Evolutionary conservation across 2,888 invertebrate species (phyloP), one percentile per base, ranked within the genome.

Genomic region (Drosophila greeni): DNA sequence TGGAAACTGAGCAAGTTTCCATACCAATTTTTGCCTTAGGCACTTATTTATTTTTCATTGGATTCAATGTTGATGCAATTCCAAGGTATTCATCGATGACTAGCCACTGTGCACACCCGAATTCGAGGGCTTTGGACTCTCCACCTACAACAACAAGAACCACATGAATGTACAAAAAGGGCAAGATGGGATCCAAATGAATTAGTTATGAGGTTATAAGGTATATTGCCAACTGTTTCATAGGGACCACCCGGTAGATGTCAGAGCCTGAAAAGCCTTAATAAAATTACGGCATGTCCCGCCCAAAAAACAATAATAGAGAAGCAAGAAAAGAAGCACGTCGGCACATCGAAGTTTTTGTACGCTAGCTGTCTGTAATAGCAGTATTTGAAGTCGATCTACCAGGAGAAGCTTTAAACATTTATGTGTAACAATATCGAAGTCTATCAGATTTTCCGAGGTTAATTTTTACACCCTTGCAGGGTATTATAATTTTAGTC

Each of bases 111-210:
- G 45, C 29, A 14, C 12, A 7, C n/a, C 9, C 36, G 14, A 14
- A 48, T 24, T 36, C 40, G 20, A 26, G 12, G 42, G 40, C 1
- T 34, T 49, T 39, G 20, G 16, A 16, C 20, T 20, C 54, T 11
- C n/a, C 26, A 20, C 20, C 24, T 34, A 42, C 42, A 54, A 16
- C 49, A 49, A 43, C 66, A 37, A 31, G 62, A 42, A 40, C 52
- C 59, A 54, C 64, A 67, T 77, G 66, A 75, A 80, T 75, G 72
- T 80, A 78, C 81, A 77, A 72, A 70, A 69, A 69, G 68, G 57
- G 66, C 59, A 62, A 80, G 73, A 70, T 72, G 75, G 73, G 64
- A 48, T 42, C 67, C 49, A 36, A 68, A 71, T 78, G 74, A 77
- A 78, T 81, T 77, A 74, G 64, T 75, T 71, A 74, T 74, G 67